phyloP scores from a whole-genome alignment of 2,888 invertebrate species.

The Cephus spinipes region DNA sequence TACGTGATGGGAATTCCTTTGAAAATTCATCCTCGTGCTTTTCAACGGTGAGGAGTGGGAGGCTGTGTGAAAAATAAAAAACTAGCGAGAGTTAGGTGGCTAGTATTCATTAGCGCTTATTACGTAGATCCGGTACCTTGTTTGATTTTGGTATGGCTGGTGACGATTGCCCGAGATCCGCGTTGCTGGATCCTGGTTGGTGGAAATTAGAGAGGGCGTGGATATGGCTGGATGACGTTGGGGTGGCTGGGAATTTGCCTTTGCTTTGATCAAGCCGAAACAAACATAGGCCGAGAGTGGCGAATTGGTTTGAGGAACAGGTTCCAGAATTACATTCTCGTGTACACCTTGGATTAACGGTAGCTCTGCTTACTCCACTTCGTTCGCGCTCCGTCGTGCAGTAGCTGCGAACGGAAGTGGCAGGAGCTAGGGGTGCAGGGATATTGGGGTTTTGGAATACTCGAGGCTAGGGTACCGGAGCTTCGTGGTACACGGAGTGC shows the following conservation, averaged over 20 bases:
- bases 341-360: constrained; percentile 41
- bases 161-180: not conserved
- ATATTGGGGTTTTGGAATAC: not conserved
- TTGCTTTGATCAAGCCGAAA: constrained; percentile 1
- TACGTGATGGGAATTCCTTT: not conserved
- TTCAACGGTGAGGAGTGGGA: not conserved
- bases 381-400: too few relatives aligned
- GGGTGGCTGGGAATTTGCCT: not conserved
- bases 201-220: not conserved
- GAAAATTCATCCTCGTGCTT: not conserved
- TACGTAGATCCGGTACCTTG: not conserved
- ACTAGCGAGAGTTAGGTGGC: not conserved
- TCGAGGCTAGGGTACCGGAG: not conserved
- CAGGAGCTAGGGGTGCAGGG: not conserved
- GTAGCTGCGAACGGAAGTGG: not conserved
- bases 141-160: not conserved
- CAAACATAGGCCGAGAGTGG: not conserved
- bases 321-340: constrained; percentile 2
- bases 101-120: not conserved
- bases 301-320: not conserved
- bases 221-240: not conserved
- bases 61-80: not conserved
- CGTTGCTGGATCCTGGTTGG: not conserved
- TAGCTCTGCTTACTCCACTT: constrained; percentile 1
- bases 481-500: constrained; percentile 22